These are phyloP conservation scores for Pelmatolapia mariae DNA, from an alignment of 2,113 vertebrate genomes.

Conservation along the genomic window DNA sequence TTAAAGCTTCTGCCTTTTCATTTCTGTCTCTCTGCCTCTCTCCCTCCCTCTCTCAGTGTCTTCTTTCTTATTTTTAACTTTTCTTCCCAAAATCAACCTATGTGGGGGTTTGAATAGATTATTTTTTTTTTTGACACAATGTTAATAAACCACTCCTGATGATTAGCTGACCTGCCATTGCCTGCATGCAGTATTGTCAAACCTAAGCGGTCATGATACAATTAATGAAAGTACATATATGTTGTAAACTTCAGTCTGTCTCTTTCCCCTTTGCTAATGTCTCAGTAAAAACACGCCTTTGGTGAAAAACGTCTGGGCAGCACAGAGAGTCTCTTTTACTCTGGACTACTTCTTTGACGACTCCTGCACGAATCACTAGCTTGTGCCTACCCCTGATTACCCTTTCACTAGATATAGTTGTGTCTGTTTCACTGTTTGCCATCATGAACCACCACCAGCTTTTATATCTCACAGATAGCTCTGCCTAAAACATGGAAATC, in stretches of 20 bases:
- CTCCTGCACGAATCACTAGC: not conserved
- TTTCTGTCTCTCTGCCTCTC: conserved; percentile 15
- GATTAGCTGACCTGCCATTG: not conserved
- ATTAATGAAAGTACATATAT: not conserved
- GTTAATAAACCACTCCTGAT: not conserved
- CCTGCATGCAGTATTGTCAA: not conserved
- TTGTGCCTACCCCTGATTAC: not conserved
- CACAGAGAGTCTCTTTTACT: not conserved
- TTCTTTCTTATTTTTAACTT: not conserved
- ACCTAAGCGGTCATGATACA: not conserved
- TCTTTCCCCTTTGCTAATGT: not conserved
- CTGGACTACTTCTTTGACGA: not conserved
- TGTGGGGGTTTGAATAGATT: not conserved
- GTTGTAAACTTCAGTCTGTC: not conserved
- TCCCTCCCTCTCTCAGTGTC: not conserved
- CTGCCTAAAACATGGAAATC: not conserved
- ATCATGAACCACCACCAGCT: not conserved
- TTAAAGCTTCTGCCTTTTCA: conserved; percentile 67
- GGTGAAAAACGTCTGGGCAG: not conserved
- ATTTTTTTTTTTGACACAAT: not conserved
- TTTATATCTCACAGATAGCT: not conserved
- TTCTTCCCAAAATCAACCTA: not conserved
- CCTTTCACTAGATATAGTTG: not conserved
- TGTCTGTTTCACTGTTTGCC: not conserved
- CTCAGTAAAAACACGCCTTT: not conserved